These are phyloP conservation scores for Clepsis dumicolana DNA, from an alignment of 2,888 invertebrate genomes.

Conservation along the genomic window DNA sequence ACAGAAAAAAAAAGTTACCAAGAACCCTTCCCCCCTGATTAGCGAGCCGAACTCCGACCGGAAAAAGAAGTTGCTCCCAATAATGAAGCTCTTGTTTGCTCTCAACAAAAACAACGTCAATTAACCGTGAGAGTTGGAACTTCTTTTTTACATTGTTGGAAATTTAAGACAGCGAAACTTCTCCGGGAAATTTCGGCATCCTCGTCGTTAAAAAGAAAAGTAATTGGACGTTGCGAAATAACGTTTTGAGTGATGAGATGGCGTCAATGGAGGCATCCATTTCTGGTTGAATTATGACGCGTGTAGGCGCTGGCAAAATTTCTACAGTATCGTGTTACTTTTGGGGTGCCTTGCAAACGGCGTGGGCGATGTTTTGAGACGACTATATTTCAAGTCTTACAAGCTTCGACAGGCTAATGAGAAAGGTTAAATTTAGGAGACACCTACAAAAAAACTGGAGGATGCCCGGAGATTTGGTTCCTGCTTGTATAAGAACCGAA, in stretches of 20 bases:
- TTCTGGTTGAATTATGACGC: conserved; percentile 15
- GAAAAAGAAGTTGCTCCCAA: conserved; percentile 42
- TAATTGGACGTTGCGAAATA: conserved; percentile 35
- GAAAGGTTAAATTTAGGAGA: no score
- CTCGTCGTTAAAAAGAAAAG: conserved; percentile 32
- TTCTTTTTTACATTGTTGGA: conserved; percentile 41
- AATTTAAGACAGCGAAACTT: conserved; percentile 41
- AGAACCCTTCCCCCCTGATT: conserved; percentile 42
- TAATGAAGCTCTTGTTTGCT: conserved; percentile 43
- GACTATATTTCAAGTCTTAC: background rate
- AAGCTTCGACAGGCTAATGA: no score
- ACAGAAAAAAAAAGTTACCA: conserved; percentile 37
- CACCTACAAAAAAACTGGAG: no score
- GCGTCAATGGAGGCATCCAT: conserved; percentile 14
- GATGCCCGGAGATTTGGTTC: no score
- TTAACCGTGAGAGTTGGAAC: conserved; percentile 41
- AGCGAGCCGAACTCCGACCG: conserved; percentile 27
- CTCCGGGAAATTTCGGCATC: conserved; percentile 21
- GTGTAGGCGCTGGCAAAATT: conserved; percentile 10
- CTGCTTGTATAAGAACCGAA: no score
- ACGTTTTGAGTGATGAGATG: conserved; percentile 37
- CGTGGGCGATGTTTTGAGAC: background rate
- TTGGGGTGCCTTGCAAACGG: background rate
- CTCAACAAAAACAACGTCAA: conserved; percentile 43
- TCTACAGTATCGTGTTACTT: conserved; percentile 8